These are phyloP conservation scores for Anoplopoma fimbria DNA, from an alignment of 2,113 vertebrate genomes.

Conservation along the genomic window DNA sequence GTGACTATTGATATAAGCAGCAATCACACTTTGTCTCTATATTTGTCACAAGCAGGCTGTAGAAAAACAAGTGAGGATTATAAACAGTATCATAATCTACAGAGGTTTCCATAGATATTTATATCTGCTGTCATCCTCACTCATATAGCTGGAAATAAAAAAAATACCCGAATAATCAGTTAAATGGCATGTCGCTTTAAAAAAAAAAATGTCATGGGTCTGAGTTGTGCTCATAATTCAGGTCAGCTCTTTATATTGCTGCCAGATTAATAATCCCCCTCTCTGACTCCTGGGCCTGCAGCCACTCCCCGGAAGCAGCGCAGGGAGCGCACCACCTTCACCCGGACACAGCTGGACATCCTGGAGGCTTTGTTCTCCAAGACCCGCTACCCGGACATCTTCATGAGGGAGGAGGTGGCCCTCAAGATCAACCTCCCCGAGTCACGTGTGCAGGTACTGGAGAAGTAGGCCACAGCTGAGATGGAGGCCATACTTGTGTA, in stretches of 20 bases:
- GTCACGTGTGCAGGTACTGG: constrained; percentile 87
- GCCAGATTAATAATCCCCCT: constrained; percentile 18
- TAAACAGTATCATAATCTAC: not conserved
- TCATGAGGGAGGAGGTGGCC: constrained; percentile 91
- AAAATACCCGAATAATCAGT: not conserved
- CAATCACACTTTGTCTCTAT: not conserved
- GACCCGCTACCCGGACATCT: constrained; percentile 91
- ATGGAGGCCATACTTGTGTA: constrained; percentile 4
- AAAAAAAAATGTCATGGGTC: not conserved
- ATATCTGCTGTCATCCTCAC: constrained; percentile 1
- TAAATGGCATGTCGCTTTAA: not conserved
- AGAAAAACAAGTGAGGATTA: not conserved
- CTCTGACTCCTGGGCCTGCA: constrained; percentile 53
- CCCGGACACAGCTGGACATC: constrained; percentile 89
- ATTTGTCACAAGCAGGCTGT: not conserved
- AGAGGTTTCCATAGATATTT: not conserved
- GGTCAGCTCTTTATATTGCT: not conserved
- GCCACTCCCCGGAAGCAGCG: constrained; percentile 88
- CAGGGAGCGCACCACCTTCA: constrained; percentile 89
- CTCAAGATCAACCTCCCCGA: constrained; percentile 90
- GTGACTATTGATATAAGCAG: not conserved
- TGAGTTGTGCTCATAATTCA: not conserved
- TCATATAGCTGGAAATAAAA: not conserved
- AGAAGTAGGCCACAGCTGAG: not conserved
- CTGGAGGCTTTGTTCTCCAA: constrained; percentile 89